Evolutionary conservation across 1,140 invertebrate genomes (phyloP).

Genomic region (Chrysopa pallens): DNA sequence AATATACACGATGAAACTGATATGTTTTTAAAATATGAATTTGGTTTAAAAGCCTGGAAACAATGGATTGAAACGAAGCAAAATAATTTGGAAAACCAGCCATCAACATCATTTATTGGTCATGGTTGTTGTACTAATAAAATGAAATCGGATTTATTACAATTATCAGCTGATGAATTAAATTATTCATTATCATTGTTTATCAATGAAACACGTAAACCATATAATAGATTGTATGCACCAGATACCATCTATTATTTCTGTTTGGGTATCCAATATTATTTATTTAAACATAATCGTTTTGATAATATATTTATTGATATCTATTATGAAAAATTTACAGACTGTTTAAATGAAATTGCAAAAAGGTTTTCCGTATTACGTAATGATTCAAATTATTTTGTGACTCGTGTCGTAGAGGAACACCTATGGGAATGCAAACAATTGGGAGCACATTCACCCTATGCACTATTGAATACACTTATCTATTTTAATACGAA

Average conservation of each 20-base stretch:
- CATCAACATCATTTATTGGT: slow-evolving; percentile 31
- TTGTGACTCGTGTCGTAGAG: slow-evolving; percentile 74
- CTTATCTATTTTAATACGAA: slow-evolving; percentile 90
- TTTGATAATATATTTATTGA: slow-evolving; percentile 89
- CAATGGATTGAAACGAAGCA: slow-evolving; percentile 43
- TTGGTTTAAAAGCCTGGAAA: slow-evolving; percentile 60
- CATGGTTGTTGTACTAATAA: slow-evolving; percentile 8
- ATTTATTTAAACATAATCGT: slow-evolving; percentile 75
- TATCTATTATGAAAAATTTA: slow-evolving; percentile 74
- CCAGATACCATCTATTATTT: slow-evolving; percentile 83
- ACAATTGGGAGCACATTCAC: slow-evolving; percentile 81
- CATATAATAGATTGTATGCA: slow-evolving; percentile 67
- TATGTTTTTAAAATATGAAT: slow-evolving; percentile 34
- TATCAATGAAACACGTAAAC: slow-evolving; percentile 72
- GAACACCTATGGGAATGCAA: slow-evolving; percentile 84
- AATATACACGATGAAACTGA: too few species aligned
- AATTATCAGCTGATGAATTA: slow-evolving; percentile 67
- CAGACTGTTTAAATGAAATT: slow-evolving; percentile 66
- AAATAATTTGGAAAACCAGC: slow-evolving; percentile 66
- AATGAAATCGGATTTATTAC: slow-evolving; percentile 67
- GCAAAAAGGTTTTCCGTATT: slow-evolving; percentile 55
- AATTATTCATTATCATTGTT: slow-evolving; percentile 72
- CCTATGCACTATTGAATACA: slow-evolving; percentile 74
- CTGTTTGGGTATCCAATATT: slow-evolving; percentile 80
- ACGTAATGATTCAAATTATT: slow-evolving; percentile 56